Conservation (phyloP, 2,797 vertebrate species). For the Pseudochromis fuscus region DNA sequence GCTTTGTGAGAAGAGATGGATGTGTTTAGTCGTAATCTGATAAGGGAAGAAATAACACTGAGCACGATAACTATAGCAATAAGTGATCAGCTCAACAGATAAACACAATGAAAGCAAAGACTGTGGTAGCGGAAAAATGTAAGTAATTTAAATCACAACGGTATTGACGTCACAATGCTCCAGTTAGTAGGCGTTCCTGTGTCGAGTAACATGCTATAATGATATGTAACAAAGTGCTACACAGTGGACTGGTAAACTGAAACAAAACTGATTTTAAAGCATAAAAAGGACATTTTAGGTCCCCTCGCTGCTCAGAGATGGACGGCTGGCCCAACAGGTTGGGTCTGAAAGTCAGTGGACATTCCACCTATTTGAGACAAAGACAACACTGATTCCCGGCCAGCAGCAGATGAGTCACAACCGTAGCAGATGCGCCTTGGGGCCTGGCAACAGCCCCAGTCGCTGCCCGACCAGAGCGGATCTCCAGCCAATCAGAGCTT, state of each 20-base stretch:
- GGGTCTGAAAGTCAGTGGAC: constrained; percentile 70
- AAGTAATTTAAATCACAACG: constrained; percentile 34
- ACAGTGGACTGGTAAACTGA: background rate
- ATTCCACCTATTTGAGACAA: constrained; percentile 75
- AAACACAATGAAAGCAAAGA: constrained; percentile 14
- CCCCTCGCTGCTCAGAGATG: constrained; percentile 8
- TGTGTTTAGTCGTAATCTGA: constrained; percentile 22
- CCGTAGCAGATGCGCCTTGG: constrained; percentile 64
- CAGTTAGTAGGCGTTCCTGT: background rate
- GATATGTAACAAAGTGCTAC: background rate
- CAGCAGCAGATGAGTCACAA: constrained; percentile 71
- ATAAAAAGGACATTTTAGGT: background rate
- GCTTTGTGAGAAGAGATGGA: constrained; percentile 23
- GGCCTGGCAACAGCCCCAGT: constrained; percentile 55
- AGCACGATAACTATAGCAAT: background rate
- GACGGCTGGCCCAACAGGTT: constrained; percentile 68
- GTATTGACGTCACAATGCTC: constrained; percentile 25
- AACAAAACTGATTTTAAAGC: background rate
- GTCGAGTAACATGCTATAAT: background rate
- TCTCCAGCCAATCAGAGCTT: constrained; percentile 46
- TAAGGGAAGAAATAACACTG: constrained; percentile 18
- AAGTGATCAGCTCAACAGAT: constrained; percentile 30
- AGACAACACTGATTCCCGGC: constrained; percentile 68
- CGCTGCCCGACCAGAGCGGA: background rate
- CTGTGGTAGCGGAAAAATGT: constrained; percentile 20